These are phyloP conservation scores for Falco punctatus DNA, from an alignment of 2,113 vertebrate species.

Conservation along the genomic window DNA sequence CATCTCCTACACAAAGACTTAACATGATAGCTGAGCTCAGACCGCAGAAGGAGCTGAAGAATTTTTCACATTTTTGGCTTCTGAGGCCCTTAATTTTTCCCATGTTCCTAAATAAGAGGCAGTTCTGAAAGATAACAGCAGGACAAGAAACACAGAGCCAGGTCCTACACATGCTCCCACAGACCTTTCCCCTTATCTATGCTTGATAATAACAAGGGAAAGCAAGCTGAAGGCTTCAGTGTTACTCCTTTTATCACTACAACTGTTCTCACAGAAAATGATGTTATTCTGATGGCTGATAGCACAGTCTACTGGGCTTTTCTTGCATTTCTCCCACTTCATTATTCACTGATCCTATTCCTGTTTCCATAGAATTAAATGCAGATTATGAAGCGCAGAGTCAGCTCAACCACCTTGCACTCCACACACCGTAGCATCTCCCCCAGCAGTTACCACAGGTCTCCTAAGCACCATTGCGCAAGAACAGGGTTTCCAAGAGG, in stretches of 20 bases:
- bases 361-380: neutral
- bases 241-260: neutral
- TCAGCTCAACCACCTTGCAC: neutral
- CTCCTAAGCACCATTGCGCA: neutral
- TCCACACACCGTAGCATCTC: neutral
- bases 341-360: neutral
- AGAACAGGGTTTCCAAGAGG: accelerated
- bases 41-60: neutral
- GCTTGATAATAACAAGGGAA: neutral
- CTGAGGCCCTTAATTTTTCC: neutral
- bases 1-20: neutral
- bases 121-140: neutral
- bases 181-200: neutral
- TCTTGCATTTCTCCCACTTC: slow-evolving; percentile 7
- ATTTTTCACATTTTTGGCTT: neutral
- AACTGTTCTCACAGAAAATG: neutral
- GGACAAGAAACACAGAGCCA: neutral
- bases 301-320: slow-evolving; percentile 57
- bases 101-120: neutral
- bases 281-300: neutral
- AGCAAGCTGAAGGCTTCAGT: neutral
- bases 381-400: neutral
- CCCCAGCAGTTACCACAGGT: neutral
- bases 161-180: neutral
- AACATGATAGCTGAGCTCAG: neutral